Percentiles rank a stretch among this genome's conserved stretches.
Conservation (phyloP, 2,888 invertebrate genomes). For the Polylopha cassiicola region DNA sequence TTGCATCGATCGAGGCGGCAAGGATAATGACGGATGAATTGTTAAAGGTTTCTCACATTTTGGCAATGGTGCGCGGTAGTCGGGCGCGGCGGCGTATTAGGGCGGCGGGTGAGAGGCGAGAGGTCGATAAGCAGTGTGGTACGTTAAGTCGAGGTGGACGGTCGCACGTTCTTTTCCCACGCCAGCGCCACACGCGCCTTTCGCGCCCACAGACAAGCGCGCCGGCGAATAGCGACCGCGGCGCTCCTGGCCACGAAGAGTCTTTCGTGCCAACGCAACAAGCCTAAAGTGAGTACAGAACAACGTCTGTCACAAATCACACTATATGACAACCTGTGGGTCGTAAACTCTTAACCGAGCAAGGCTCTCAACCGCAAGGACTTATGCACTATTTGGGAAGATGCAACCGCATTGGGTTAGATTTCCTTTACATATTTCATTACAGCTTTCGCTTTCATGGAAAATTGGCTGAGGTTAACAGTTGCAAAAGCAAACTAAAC, state of each 20-base stretch:
- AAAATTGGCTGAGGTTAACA: no score
- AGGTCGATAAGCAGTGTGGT: slow-evolving; percentile 69
- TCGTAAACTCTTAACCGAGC: slow-evolving; percentile 3
- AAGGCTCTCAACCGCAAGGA: no score
- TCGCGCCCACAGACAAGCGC: slow-evolving; percentile 15
- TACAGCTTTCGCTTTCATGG: no score
- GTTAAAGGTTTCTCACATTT: slow-evolving; percentile 62
- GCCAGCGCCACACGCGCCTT: slow-evolving; percentile 29
- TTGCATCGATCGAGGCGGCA: slow-evolving; percentile 19
- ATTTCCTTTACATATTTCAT: no score
- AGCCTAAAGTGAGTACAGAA: slow-evolving; percentile 7
- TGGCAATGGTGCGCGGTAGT: slow-evolving; percentile 58
- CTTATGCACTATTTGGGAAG: no score
- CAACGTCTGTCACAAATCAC: neutral
- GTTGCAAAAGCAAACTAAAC: no score
- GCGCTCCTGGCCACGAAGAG: slow-evolving; percentile 29
- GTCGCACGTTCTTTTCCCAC: slow-evolving; percentile 36
- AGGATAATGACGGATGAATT: slow-evolving; percentile 64
- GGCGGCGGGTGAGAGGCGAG: slow-evolving; percentile 48
- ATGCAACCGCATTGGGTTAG: no score
- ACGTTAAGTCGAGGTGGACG: slow-evolving; percentile 38
- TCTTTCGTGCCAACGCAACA: slow-evolving; percentile 12
- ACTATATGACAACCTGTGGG: slow-evolving; percentile 14
- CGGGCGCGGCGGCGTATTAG: slow-evolving; percentile 50
- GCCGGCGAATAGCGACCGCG: slow-evolving; percentile 24